These are phyloP conservation scores for Dryadula phaetusa DNA, from an alignment of 2,888 invertebrate genomes.

Conservation along the genomic window DNA sequence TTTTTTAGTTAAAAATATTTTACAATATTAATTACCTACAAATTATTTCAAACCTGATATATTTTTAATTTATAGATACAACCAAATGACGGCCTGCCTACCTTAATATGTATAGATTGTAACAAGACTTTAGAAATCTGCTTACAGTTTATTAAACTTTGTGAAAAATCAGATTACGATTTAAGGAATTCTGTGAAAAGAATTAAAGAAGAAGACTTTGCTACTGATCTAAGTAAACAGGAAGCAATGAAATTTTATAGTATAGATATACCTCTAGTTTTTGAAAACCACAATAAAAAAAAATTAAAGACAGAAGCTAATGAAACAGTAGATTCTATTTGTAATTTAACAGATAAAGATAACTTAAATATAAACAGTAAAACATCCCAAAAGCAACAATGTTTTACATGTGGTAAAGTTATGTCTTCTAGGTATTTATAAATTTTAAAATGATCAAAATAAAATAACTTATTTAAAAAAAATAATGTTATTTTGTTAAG, in stretches of 20 bases:
- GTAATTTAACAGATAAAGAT: constrained; percentile 36
- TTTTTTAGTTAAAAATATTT: constrained; percentile 26
- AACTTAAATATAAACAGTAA: constrained; percentile 22
- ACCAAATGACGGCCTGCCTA: constrained; percentile 68
- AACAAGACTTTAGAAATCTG: constrained; percentile 61
- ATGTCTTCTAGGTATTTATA: constrained; percentile 73
- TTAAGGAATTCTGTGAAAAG: constrained; percentile 51
- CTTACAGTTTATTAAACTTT: constrained; percentile 63
- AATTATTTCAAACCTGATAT: background rate
- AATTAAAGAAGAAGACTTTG: constrained; percentile 35
- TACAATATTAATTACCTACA: background rate
- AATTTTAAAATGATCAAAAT: background rate
- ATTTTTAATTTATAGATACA: constrained; percentile 56
- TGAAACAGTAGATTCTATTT: constrained; percentile 45
- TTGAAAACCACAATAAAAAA: background rate
- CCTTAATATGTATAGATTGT: constrained; percentile 66
- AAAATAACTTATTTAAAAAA: background rate
- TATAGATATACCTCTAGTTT: background rate
- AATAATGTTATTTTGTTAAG: background rate
- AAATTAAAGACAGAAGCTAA: constrained; percentile 20
- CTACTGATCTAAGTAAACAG: background rate
- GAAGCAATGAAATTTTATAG: background rate
- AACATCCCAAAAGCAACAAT: constrained; percentile 56
- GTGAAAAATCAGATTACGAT: constrained; percentile 63
- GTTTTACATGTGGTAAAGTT: constrained; percentile 80